Percentiles rank a stretch among this genome's conserved stretches.
Conservation (phyloP, 2,113 vertebrate genomes). For the Blennius ocellaris region DNA sequence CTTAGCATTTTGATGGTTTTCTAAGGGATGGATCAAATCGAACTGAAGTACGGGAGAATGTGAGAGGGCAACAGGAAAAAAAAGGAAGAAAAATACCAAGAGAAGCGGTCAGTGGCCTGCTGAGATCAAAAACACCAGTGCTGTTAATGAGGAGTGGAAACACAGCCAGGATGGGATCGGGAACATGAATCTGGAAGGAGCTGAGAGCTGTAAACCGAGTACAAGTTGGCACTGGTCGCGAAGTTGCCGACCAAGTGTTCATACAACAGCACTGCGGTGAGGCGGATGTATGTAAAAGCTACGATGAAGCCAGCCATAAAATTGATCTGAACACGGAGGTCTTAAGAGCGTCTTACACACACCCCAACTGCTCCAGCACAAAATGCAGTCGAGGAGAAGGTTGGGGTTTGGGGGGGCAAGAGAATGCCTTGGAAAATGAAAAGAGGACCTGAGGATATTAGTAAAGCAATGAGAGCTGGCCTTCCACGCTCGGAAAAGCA, state of each 20-base stretch:
- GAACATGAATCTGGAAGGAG: neutral
- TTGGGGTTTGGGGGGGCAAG: slow-evolving; percentile 10
- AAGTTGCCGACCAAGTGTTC: slow-evolving; percentile 2
- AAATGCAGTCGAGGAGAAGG: neutral
- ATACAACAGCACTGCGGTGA: slow-evolving; percentile 15
- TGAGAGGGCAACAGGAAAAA: slow-evolving; percentile 9
- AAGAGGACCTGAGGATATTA: slow-evolving; percentile 68
- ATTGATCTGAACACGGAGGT: slow-evolving; percentile 65
- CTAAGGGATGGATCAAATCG: slow-evolving; percentile 28
- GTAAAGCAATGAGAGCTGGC: slow-evolving; percentile 73
- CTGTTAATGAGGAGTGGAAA: slow-evolving; percentile 20
- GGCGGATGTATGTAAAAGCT: slow-evolving; percentile 38
- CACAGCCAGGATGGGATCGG: neutral
- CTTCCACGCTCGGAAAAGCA: slow-evolving; percentile 54
- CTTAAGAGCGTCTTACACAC: slow-evolving; percentile 43
- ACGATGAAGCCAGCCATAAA: slow-evolving; percentile 72
- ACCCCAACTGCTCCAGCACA: neutral
- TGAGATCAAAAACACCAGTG: slow-evolving; percentile 9
- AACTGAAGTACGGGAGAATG: slow-evolving; percentile 6
- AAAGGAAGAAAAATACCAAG: neutral
- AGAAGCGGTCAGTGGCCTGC: neutral
- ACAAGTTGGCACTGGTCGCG: slow-evolving; percentile 1
- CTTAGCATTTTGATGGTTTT: slow-evolving; percentile 30
- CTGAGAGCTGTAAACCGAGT: neutral
- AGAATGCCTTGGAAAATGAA: slow-evolving; percentile 60